Percentiles rank a stretch among this genome's conserved stretches.
These are phyloP conservation scores for Popillia japonica DNA, from an alignment of 1,140 invertebrate species.

Conservation along the genomic window DNA sequence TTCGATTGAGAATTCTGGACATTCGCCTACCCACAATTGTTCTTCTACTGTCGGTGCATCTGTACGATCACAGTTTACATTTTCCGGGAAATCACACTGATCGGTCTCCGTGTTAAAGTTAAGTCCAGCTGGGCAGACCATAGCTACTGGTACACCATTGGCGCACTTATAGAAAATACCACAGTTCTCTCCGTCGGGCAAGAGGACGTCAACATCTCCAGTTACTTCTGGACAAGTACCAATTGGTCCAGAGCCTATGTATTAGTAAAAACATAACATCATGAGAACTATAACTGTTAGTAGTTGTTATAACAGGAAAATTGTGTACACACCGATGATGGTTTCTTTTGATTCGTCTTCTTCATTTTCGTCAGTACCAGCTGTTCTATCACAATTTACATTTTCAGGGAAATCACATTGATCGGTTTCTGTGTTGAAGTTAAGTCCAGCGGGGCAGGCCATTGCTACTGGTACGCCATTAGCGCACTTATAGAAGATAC, in stretches of 20 bases:
- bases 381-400: background rate
- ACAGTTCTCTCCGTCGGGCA: background rate
- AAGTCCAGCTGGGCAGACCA: background rate
- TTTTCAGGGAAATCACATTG: conserved; percentile 6
- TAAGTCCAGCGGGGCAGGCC: background rate
- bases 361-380: background rate
- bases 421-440: background rate
- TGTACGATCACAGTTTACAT: background rate
- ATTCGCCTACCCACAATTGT: conserved; percentile 14
- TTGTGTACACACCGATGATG: background rate
- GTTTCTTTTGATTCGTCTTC: background rate
- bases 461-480: background rate
- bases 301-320: background rate
- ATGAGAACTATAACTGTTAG: background rate
- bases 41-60: background rate
- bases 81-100: background rate
- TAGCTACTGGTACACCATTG: background rate
- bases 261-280: background rate
- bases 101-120: background rate
- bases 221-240: background rate
- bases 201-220: background rate
- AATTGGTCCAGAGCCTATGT: background rate
- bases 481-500: background rate
- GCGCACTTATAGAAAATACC: conserved; percentile 1
- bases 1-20: background rate